Conservation (phyloP, 2,113 vertebrate species). For the Carettochelys insculpta region DNA sequence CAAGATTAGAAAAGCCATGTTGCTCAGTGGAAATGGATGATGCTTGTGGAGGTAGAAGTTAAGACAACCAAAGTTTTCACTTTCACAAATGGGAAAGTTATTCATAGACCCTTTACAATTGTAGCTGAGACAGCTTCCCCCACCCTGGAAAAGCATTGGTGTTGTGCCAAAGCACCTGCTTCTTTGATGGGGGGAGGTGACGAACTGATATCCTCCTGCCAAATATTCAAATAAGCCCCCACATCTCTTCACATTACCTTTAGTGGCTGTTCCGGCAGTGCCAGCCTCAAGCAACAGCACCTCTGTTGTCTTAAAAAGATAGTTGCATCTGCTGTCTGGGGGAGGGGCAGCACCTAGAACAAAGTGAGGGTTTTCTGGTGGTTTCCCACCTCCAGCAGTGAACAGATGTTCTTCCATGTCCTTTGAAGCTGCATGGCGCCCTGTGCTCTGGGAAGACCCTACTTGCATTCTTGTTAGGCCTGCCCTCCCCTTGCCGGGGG, state of each 20-base stretch:
- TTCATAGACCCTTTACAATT: neutral
- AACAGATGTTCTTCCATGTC: neutral
- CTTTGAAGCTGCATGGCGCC: neutral
- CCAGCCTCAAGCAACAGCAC: neutral
- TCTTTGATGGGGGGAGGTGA: neutral
- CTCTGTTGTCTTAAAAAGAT: fast-evolving
- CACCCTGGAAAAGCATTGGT: neutral
- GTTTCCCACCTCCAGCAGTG: fast-evolving
- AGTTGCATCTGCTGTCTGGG: neutral
- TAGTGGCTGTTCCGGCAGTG: neutral
- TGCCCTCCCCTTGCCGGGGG: neutral
- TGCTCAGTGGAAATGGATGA: neutral
- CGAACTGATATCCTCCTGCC: fast-evolving
- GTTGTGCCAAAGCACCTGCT: neutral
- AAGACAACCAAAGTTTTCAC: neutral
- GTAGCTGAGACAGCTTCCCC: neutral
- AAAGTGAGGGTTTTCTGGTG: fast-evolving
- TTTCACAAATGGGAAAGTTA: neutral
- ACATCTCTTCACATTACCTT: fast-evolving
- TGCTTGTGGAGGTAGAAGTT: fast-evolving
- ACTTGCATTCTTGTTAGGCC: neutral
- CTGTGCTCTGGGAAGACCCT: neutral
- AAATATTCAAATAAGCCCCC: neutral
- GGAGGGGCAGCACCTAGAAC: fast-evolving
- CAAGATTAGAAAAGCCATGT: neutral